Evolutionary conservation across 2,888 invertebrate genomes (phyloP).

Genomic region (Dicycla oo): DNA sequence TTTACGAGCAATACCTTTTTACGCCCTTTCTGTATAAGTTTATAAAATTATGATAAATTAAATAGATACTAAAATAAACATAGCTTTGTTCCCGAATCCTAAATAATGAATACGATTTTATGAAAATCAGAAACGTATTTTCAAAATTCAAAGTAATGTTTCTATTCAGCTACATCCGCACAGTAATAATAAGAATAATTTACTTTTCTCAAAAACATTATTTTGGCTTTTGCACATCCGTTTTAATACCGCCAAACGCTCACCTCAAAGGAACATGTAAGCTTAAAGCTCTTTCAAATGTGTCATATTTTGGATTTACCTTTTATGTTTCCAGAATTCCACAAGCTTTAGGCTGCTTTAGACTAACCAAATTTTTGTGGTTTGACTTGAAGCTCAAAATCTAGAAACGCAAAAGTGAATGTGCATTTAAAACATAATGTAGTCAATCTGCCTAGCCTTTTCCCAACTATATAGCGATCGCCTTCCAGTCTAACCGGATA

Average conservation of each 20-base stretch:
- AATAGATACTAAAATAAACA: not conserved
- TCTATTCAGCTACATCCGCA: not conserved
- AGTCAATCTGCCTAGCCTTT: too few relatives aligned
- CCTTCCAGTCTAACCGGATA: too few relatives aligned
- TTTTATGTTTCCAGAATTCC: conserved; percentile 31
- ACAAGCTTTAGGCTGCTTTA: conserved; percentile 21
- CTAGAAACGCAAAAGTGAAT: conserved; percentile 18
- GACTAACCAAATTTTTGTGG: conserved; percentile 40
- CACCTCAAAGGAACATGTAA: conserved; percentile 25
- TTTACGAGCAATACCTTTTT: too few relatives aligned
- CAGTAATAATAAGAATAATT: conserved; percentile 10
- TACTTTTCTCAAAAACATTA: not conserved
- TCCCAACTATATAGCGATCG: too few relatives aligned
- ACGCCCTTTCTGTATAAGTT: not conserved
- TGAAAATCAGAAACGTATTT: not conserved
- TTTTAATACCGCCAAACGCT: conserved; percentile 17
- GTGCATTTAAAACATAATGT: not conserved
- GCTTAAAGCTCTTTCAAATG: conserved; percentile 12
- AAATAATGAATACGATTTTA: not conserved
- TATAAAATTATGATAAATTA: not conserved
- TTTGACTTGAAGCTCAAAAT: conserved; percentile 26
- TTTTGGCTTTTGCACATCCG: not conserved
- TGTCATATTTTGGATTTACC: conserved; percentile 34
- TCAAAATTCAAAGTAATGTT: not conserved
- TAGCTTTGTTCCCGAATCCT: not conserved